These are phyloP conservation scores for Bombus terrestris DNA, from an alignment of 1,140 invertebrate species.

Conservation along the genomic window DNA sequence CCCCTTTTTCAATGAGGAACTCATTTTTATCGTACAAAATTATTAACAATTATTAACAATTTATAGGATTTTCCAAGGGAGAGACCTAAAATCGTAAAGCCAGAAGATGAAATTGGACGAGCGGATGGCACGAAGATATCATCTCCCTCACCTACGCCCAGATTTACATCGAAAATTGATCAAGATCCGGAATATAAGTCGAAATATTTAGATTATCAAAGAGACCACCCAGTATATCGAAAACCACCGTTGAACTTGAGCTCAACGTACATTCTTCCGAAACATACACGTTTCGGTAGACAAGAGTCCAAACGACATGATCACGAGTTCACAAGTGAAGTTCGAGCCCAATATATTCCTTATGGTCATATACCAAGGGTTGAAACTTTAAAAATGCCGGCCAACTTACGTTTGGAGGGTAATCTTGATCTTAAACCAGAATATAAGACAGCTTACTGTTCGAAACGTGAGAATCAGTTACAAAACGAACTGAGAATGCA, in stretches of 20 bases:
- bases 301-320: slow-evolving; percentile 43
- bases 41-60: background rate
- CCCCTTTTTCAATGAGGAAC: background rate
- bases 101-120: slow-evolving; percentile 77
- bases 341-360: slow-evolving; percentile 72
- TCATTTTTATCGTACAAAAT: background rate
- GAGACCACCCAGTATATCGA: slow-evolving; percentile 69
- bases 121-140: slow-evolving; percentile 78
- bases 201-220: slow-evolving; percentile 73
- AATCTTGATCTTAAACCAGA: slow-evolving; percentile 81
- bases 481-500: slow-evolving; percentile 53
- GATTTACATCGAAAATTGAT: slow-evolving; percentile 77
- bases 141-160: slow-evolving; percentile 59
- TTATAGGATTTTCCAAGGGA: slow-evolving; percentile 78
- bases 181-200: slow-evolving; percentile 81
- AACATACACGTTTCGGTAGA: slow-evolving; percentile 29
- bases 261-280: slow-evolving; percentile 54
- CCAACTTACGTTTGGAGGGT: slow-evolving; percentile 77
- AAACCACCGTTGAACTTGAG: slow-evolving; percentile 68
- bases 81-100: slow-evolving; percentile 74
- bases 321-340: slow-evolving; percentile 70
- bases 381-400: slow-evolving; percentile 73
- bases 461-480: slow-evolving; percentile 53
- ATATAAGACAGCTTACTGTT: slow-evolving; percentile 79
- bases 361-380: slow-evolving; percentile 72